Evolutionary conservation across 2,888 invertebrate genomes (phyloP).

Genomic region (Lypha dubia): DNA sequence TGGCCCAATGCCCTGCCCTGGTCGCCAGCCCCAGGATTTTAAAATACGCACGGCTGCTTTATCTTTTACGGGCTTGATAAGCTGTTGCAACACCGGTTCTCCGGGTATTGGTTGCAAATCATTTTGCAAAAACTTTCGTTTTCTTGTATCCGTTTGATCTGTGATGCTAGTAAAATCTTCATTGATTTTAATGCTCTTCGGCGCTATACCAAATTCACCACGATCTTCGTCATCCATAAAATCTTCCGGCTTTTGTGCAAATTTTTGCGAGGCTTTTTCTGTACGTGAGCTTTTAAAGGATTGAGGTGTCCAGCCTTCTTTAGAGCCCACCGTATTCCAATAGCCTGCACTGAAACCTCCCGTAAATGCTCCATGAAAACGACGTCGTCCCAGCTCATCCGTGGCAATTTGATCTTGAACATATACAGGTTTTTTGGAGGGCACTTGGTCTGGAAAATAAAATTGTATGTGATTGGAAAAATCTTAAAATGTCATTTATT

Average conservation of each 20-base stretch:
- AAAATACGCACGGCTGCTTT: conserved; percentile 94
- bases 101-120: conserved; percentile 84
- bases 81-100: conserved; percentile 88
- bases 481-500: background rate
- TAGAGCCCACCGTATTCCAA: conserved; percentile 97
- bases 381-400: conserved; percentile 93
- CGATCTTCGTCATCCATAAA: conserved; percentile 99
- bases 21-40: conserved; percentile 95
- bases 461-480: background rate
- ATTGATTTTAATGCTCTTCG: conserved; percentile 91
- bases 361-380: conserved; percentile 99
- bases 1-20: conserved; percentile 89
- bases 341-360: conserved; percentile 99
- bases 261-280: conserved; percentile 85
- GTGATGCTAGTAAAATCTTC: conserved; percentile 87
- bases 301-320: conserved; percentile 97
- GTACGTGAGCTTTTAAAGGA: conserved; percentile 94
- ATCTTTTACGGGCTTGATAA: conserved; percentile 90
- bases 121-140: conserved; percentile 81
- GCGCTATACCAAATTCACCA: conserved; percentile 97
- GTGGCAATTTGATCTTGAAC: conserved; percentile 94
- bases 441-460: conserved; percentile 86
- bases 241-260: conserved; percentile 91
- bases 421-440: conserved; percentile 90
- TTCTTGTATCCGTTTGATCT: conserved; percentile 78